phyloP scores from a whole-genome alignment of 2,797 vertebrate species.

The Nyctibius grandis region DNA sequence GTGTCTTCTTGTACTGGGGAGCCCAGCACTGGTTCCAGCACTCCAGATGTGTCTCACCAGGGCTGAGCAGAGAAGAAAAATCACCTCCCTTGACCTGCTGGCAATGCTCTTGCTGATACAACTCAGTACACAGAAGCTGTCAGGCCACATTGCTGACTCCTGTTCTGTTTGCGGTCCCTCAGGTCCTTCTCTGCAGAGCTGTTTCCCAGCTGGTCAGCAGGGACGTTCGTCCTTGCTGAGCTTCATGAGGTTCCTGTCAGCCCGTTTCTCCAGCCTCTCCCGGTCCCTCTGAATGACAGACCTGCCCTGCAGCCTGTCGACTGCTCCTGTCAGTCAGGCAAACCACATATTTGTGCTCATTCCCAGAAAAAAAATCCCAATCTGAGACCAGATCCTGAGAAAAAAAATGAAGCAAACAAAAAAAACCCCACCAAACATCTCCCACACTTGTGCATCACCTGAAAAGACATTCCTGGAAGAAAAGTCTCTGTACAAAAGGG shows the following conservation, averaged over 20 bases:
- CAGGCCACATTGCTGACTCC: background rate
- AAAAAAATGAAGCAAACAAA: background rate
- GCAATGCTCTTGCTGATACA: background rate
- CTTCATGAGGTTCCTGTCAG: background rate
- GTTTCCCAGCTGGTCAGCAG: background rate
- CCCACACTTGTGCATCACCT: background rate
- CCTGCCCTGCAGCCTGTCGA: background rate
- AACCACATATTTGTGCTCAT: background rate
- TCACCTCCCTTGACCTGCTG: background rate
- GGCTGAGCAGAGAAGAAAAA: background rate
- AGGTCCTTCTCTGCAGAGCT: background rate
- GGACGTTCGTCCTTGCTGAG: background rate
- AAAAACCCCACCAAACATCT: background rate
- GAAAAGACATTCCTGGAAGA: background rate
- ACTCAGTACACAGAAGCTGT: background rate
- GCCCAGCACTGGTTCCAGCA: background rate
- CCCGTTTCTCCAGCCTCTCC: background rate
- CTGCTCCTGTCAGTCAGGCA: fast-evolving
- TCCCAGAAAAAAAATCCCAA: background rate
- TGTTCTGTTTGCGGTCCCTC: background rate
- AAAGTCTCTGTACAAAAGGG: background rate
- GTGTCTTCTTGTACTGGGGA: background rate
- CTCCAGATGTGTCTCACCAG: background rate
- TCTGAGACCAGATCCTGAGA: background rate
- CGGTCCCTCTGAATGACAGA: background rate